phyloP scores from a whole-genome alignment of 2,797 vertebrate genomes.

The Mormyrus proboscirostris region DNA sequence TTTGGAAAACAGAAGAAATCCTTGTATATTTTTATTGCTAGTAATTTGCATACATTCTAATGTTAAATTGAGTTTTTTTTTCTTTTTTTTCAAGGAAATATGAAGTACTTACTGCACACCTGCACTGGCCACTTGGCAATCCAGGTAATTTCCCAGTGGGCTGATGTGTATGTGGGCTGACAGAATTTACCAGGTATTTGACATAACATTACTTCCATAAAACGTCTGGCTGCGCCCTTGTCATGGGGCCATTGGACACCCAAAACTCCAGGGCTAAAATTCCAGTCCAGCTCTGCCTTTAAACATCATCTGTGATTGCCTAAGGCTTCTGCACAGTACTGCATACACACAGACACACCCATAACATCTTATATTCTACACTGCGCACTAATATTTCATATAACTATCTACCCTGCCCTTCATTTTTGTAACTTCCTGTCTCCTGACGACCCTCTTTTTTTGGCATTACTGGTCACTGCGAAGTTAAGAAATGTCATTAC shows the following conservation, averaged over 20 bases:
- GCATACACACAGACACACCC: background rate
- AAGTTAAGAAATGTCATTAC: background rate
- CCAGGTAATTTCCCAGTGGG: background rate
- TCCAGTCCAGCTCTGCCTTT: background rate
- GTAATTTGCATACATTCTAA: background rate
- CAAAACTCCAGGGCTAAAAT: background rate
- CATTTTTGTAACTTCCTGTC: background rate
- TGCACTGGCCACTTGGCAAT: background rate
- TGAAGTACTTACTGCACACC: background rate
- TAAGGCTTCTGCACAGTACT: background rate
- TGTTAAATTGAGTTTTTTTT: background rate
- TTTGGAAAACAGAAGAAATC: background rate
- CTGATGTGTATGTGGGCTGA: background rate
- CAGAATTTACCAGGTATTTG: background rate
- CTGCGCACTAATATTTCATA: background rate
- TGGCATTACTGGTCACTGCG: background rate
- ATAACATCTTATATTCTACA: background rate
- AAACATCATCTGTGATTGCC: background rate
- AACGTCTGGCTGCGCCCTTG: background rate
- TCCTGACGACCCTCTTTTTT: background rate
- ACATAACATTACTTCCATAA: background rate
- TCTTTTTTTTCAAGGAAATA: background rate
- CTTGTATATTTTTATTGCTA: background rate
- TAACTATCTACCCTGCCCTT: background rate
- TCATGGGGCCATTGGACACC: background rate